Base-by-base conservation (phyloP, 2,113 vertebrate species). In the Syngnathus typhle region DNA sequence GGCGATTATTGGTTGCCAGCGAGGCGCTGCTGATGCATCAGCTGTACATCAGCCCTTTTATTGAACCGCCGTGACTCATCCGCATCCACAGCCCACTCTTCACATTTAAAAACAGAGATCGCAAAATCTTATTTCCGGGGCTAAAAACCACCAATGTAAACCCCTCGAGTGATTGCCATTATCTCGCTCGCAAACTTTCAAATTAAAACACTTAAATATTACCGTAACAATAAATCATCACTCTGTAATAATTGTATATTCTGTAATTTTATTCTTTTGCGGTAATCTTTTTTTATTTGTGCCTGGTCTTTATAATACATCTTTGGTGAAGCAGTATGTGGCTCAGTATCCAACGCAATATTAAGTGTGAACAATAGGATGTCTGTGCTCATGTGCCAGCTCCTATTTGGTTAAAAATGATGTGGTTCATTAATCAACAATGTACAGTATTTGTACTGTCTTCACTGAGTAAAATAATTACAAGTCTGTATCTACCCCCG, bases 41-140 rank as follows among this genome's bases (percentile, higher is more conserved):
- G 60, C 60, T 59, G 66, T 38, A 67, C 58, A 41, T 76, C 63
- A 60, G 15, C 70, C 66, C 59, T 46, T 32, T 46, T 67, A 54
- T 68, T n/a, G 46, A 71, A 27, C 8, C 47, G 69, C 64, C 67
- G 65, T 80, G 75, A 80, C 69, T 84, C 82, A 83, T 78, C 18
- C 56, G 27, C 60, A 74, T 37, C 32, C 74, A 64, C 68, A 51
- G 74, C 70, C 65, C 71, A 60, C 16, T 58, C 60, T 64, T 61
- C 69, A 70, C 66, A 18, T 51, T 58, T 58, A 23, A 23, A 38
- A 65, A 52, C 16, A 19, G 67, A 55, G 46, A 49, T 70, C 54
- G 54, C 67, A 38, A 58, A 32, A 66, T 60, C 38, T 67, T 68
- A 23, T 77, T 70, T 73, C 65, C 41, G 41, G 13, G 65, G 82